A percentile compares a stretch with the other conserved stretches of the same genome.
Evolutionary conservation across 2,797 vertebrate genomes (phyloP).

Genomic region (Melanogrammus aeglefinus): DNA sequence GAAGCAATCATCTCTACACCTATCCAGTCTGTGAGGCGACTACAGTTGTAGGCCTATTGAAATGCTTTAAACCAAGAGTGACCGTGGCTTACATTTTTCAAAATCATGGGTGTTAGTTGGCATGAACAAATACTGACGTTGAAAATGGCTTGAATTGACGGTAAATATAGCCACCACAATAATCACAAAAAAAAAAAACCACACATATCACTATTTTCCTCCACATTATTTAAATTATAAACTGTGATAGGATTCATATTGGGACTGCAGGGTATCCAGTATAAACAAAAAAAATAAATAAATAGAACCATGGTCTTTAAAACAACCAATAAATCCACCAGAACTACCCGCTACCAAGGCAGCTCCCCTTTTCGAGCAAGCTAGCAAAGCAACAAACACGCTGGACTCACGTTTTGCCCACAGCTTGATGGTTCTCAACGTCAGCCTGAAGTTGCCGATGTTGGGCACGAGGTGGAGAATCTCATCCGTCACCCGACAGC

Average conservation of each 20-base stretch:
- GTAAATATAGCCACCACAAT: neutral
- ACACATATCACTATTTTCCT: neutral
- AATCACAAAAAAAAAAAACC: neutral
- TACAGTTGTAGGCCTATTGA: neutral
- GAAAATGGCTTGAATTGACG: neutral
- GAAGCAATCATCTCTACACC: neutral
- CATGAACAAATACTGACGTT: neutral
- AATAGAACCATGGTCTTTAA: neutral
- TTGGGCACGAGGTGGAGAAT: conserved; percentile 89
- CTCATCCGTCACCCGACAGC: conserved; percentile 89
- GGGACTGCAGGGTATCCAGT: neutral
- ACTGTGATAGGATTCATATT: neutral
- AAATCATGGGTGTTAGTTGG: neutral
- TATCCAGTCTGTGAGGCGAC: neutral
- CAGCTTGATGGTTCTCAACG: conserved; percentile 88
- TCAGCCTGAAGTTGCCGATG: conserved; percentile 86
- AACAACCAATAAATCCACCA: neutral
- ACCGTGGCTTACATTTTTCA: neutral
- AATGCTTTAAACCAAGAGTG: neutral
- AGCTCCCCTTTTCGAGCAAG: neutral
- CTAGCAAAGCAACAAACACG: conserved; percentile 37
- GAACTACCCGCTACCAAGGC: neutral
- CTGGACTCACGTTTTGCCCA: conserved; percentile 90
- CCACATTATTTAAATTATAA: neutral
- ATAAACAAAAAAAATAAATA: neutral